These are phyloP conservation scores for Onthophagus sagittarius DNA, from an alignment of 2,888 invertebrate genomes.

Conservation along the genomic window DNA sequence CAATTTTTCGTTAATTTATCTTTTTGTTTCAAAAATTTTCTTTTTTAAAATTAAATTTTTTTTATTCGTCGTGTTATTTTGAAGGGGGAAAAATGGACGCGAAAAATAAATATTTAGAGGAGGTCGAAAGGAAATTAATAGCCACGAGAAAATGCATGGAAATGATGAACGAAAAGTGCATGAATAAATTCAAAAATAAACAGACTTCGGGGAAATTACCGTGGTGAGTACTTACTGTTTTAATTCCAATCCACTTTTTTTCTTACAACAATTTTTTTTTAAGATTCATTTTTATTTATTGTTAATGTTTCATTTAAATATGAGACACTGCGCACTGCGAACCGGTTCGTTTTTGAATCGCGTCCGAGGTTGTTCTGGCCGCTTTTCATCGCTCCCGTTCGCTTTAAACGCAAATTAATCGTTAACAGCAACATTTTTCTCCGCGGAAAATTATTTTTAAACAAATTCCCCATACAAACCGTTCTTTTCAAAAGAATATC, in stretches of 20 bases:
- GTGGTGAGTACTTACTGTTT: constrained; percentile 9
- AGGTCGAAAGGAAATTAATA: constrained; percentile 27
- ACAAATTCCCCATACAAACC: not conserved
- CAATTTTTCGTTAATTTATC: not conserved
- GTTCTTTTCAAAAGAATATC: too few relatives aligned
- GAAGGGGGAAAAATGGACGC: not conserved
- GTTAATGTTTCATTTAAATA: not conserved
- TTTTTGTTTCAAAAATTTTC: not conserved
- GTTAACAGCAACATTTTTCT: not conserved
- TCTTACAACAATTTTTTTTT: not conserved
- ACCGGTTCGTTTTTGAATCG: not conserved
- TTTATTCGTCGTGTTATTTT: not conserved
- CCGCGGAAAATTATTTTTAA: not conserved
- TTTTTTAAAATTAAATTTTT: not conserved
- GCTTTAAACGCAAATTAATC: not conserved
- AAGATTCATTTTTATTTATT: not conserved
- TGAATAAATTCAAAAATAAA: constrained; percentile 17
- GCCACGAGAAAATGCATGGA: constrained; percentile 30
- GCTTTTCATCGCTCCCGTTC: not conserved
- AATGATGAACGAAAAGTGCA: constrained; percentile 30
- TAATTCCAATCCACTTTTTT: not conserved
- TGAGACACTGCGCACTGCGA: not conserved
- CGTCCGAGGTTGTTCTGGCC: not conserved
- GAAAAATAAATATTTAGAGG: constrained; percentile 24
- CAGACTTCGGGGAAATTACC: constrained; percentile 19